phyloP scores from a whole-genome alignment of 2,888 invertebrate genomes.

The Apoderus coryli region DNA sequence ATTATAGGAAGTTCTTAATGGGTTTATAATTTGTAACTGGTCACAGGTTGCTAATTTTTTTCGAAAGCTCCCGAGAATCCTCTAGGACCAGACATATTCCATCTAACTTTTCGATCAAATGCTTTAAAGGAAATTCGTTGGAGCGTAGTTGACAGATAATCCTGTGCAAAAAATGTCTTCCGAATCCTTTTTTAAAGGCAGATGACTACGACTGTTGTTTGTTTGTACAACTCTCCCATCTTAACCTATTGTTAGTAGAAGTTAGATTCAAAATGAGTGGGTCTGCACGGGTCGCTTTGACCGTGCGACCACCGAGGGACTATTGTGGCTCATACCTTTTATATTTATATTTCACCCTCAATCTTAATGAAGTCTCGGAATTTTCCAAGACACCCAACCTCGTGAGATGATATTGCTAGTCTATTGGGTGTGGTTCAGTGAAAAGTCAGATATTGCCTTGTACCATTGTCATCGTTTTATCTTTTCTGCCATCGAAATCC shows the following conservation, averaged over 20 bases:
- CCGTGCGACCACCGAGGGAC: no score
- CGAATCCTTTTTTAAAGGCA: slow-evolving; percentile 1
- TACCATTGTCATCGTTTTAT: slow-evolving; percentile 7
- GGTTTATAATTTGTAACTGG: slow-evolving; percentile 3
- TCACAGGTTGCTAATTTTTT: slow-evolving; percentile 2
- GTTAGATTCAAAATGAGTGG: no score
- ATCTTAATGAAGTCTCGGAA: no score
- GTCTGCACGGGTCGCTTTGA: no score
- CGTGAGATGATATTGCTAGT: no score
- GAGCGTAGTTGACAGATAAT: slow-evolving; percentile 3
- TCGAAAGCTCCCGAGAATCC: slow-evolving; percentile 1
- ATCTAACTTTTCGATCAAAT: slow-evolving; percentile 3
- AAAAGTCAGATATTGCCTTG: slow-evolving; percentile 1
- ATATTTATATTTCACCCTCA: no score
- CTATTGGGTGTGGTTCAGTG: background rate
- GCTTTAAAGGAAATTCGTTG: slow-evolving; percentile 3
- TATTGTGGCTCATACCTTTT: no score
- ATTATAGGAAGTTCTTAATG: slow-evolving; percentile 2
- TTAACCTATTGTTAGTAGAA: no score
- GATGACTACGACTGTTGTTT: slow-evolving; percentile 1
- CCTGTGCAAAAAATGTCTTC: slow-evolving; percentile 2
- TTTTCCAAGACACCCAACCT: no score
- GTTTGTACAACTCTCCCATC: no score
- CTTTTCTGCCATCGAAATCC: slow-evolving; percentile 8
- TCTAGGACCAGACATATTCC: slow-evolving; percentile 3